phyloP scores from a whole-genome alignment of 2,888 invertebrate genomes.

The Chironomus tentans region DNA sequence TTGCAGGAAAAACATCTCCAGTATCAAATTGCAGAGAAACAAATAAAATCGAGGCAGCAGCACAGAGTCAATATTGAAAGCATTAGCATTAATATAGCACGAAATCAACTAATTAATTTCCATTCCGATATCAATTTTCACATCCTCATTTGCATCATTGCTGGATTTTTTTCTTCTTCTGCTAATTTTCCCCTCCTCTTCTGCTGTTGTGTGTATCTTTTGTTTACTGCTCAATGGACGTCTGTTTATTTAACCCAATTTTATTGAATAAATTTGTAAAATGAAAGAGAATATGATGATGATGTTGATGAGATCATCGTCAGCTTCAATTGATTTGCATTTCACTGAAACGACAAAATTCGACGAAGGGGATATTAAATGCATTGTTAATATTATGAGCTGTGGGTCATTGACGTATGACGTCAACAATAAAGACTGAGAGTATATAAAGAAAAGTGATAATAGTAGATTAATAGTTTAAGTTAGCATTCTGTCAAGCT shows the following conservation, averaged over 20 bases:
- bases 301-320: not conserved
- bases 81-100: conserved; percentile 13
- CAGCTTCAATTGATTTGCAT: conserved; percentile 18
- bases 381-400: not conserved
- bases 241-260: conserved; percentile 14
- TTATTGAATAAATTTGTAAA: not conserved
- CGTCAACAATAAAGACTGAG: too few relatives aligned
- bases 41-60: not conserved
- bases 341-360: not conserved
- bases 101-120: conserved; percentile 21
- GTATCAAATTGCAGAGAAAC: conserved; percentile 17
- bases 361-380: not conserved
- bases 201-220: not conserved
- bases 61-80: too few relatives aligned
- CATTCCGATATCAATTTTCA: conserved; percentile 19
- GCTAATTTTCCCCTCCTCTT: not conserved
- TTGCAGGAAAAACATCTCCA: too few relatives aligned
- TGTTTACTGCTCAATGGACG: not conserved
- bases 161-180: not conserved
- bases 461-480: too few relatives aligned
- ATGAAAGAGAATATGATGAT: not conserved
- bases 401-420: too few relatives aligned
- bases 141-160: not conserved
- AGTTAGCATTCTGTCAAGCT: too few relatives aligned
- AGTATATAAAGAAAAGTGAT: too few relatives aligned